Percentiles rank a stretch among this genome's conserved stretches.
phyloP scores from a whole-genome alignment of 2,888 invertebrate genomes.

The Noctua janthe region DNA sequence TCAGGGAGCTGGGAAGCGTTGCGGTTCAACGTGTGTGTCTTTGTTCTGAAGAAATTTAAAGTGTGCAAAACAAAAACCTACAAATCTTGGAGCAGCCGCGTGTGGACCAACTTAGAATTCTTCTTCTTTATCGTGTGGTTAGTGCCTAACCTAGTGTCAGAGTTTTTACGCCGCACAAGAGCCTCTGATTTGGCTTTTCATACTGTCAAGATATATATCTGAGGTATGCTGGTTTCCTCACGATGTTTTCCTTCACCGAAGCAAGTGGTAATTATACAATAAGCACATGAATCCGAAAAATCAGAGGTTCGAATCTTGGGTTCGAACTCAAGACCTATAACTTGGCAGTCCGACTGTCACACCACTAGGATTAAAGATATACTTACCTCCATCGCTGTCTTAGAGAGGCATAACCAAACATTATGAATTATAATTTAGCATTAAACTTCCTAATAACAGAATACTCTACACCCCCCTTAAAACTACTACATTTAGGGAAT shows the following conservation, averaged over 20 bases:
- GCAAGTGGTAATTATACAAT: too few relatives aligned
- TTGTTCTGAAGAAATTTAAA: conserved; percentile 16
- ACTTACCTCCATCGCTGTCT: not conserved
- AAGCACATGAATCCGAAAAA: too few relatives aligned
- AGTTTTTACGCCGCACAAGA: too few relatives aligned
- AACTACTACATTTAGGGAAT: conserved; percentile 1
- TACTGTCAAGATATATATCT: too few relatives aligned
- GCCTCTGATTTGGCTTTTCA: too few relatives aligned
- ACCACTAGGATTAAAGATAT: not conserved
- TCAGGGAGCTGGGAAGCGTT: conserved; percentile 67
- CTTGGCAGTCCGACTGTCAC: too few relatives aligned
- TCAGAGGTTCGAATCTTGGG: too few relatives aligned
- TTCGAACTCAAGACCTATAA: too few relatives aligned
- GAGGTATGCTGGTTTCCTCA: too few relatives aligned
- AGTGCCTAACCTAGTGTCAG: too few relatives aligned
- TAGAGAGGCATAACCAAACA: not conserved
- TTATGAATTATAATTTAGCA: not conserved
- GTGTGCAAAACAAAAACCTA: not conserved
- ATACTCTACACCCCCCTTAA: not conserved
- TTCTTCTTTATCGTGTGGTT: too few relatives aligned
- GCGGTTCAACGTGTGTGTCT: conserved; percentile 33
- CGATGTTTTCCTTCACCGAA: too few relatives aligned
- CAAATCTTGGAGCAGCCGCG: not conserved
- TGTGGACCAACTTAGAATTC: not conserved
- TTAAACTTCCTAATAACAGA: not conserved